Percentiles rank a stretch among this genome's conserved stretches.
Conservation (phyloP, 2,113 vertebrate genomes). For the Symphodus melops region DNA sequence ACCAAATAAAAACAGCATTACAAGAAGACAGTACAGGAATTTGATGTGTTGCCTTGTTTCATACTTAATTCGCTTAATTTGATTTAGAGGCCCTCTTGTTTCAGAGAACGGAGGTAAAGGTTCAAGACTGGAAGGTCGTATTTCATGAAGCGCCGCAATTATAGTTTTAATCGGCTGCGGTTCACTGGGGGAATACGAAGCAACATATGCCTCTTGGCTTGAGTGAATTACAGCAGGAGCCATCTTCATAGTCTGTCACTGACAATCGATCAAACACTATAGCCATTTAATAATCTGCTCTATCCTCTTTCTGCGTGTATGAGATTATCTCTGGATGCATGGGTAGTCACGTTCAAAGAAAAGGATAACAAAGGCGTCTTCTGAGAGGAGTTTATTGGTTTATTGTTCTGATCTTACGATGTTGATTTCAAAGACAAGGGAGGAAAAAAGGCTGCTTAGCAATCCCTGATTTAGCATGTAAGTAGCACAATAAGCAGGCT, state of each 20-base stretch:
- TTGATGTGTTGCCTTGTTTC: constrained; percentile 46
- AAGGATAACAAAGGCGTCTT: constrained; percentile 16
- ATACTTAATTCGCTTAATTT: constrained; percentile 35
- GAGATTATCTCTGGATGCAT: constrained; percentile 25
- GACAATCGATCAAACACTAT: constrained; percentile 34
- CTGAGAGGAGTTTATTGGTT: constrained; percentile 22
- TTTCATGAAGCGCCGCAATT: constrained; percentile 55
- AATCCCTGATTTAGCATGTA: constrained; percentile 43
- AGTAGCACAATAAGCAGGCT: constrained; percentile 33
- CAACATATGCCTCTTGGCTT: constrained; percentile 13
- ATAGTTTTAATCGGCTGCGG: constrained; percentile 40
- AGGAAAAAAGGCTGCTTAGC: neutral
- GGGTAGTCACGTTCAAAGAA: constrained; percentile 10
- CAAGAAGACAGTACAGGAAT: constrained; percentile 44
- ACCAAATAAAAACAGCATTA: constrained; percentile 39
- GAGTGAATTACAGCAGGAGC: constrained; percentile 24
- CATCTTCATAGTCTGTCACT: constrained; percentile 13
- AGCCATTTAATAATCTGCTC: constrained; percentile 16
- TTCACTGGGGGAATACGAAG: constrained; percentile 29
- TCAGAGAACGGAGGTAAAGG: constrained; percentile 36
- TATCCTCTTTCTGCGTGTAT: constrained; percentile 9
- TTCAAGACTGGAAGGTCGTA: constrained; percentile 46
- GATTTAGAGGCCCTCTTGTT: constrained; percentile 32
- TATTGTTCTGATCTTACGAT: constrained; percentile 19
- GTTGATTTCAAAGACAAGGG: constrained; percentile 20